Conservation (phyloP, 2,888 invertebrate species). For the Theodoxus fluviatilis region DNA sequence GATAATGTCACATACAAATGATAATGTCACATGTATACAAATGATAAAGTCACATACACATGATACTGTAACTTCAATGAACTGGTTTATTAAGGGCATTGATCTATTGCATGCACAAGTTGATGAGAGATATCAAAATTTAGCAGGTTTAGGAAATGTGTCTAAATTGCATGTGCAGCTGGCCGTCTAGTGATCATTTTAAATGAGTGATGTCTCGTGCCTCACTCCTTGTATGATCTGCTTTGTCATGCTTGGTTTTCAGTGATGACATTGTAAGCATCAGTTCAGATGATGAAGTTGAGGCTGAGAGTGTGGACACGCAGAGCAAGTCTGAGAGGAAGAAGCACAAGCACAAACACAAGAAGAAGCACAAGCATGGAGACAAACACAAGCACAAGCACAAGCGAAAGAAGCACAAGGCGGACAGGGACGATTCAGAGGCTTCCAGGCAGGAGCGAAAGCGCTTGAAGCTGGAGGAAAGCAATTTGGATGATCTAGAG, state of each 20-base stretch:
- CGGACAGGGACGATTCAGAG: conserved; percentile 29
- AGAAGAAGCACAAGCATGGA: conserved; percentile 50
- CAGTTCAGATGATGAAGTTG: conserved; percentile 36
- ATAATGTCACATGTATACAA: too few species aligned
- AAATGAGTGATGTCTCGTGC: background rate
- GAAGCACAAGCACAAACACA: conserved; percentile 74
- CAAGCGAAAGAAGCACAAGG: conserved; percentile 25
- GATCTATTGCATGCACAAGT: too few species aligned
- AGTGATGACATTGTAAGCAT: conserved; percentile 44
- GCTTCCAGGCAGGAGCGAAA: conserved; percentile 29
- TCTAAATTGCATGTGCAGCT: too few species aligned
- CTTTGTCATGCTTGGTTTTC: conserved; percentile 25
- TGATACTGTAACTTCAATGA: too few species aligned
- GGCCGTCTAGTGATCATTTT: too few species aligned
- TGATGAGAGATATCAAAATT: too few species aligned
- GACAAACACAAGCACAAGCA: conserved; percentile 55
- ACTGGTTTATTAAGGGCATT: too few species aligned
- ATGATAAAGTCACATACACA: too few species aligned
- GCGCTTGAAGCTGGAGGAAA: conserved; percentile 44
- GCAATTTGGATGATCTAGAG: conserved; percentile 61
- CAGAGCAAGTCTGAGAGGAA: conserved; percentile 56
- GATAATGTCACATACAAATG: too few species aligned
- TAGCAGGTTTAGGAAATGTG: too few species aligned
- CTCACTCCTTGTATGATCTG: background rate
- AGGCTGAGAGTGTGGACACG: conserved; percentile 33